Percentiles rank a stretch among this genome's conserved stretches.
phyloP scores from a whole-genome alignment of 2,113 vertebrate genomes.

The Corythornis vintsioides region DNA sequence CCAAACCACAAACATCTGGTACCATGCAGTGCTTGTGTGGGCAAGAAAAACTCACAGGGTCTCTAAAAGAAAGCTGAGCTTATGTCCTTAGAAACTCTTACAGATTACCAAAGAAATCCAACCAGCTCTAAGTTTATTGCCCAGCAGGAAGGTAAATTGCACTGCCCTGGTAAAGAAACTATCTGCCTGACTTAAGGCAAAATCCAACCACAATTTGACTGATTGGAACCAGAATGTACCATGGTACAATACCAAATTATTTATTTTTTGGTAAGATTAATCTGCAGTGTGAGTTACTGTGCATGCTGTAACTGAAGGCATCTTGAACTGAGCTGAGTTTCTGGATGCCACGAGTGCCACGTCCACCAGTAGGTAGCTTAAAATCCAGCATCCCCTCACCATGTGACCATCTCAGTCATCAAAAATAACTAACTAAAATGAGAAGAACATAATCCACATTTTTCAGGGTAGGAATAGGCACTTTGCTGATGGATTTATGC shows the following conservation, averaged over 20 bases:
- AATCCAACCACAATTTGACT: background rate
- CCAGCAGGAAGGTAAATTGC: background rate
- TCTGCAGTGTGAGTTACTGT: background rate
- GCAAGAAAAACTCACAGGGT: background rate
- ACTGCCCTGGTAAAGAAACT: background rate
- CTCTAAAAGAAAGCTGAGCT: background rate
- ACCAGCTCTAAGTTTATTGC: too few relatives aligned
- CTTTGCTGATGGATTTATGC: background rate
- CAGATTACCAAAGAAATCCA: background rate
- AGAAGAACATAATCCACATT: background rate
- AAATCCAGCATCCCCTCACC: background rate
- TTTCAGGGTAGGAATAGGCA: background rate
- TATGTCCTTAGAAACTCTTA: background rate
- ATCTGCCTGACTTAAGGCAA: background rate
- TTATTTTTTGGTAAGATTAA: background rate
- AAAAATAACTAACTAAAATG: background rate
- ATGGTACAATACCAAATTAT: background rate
- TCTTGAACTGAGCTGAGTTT: background rate
- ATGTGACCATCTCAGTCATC: background rate
- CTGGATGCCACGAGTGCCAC: background rate
- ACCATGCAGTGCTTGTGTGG: fast-evolving
- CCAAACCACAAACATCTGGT: background rate
- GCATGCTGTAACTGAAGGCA: background rate
- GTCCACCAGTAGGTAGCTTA: background rate
- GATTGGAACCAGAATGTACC: background rate